These are phyloP conservation scores for Andrena dorsata DNA, from an alignment of 2,888 invertebrate genomes.

Conservation along the genomic window DNA sequence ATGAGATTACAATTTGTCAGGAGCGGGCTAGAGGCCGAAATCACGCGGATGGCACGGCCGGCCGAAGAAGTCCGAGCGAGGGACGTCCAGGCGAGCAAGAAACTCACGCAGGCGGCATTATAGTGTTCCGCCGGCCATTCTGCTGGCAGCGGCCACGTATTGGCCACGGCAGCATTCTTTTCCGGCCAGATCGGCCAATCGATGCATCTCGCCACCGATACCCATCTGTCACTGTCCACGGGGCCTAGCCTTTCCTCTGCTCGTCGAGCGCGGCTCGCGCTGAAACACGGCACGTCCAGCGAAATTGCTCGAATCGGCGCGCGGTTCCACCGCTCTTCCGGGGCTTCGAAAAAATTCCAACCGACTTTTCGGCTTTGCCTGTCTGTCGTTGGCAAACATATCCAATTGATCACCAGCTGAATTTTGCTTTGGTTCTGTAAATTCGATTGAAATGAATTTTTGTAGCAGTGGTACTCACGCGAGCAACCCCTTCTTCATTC, in stretches of 20 bases:
- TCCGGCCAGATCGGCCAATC: conserved; percentile 85
- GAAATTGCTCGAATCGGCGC: conserved; percentile 35
- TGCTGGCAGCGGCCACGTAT: conserved; percentile 82
- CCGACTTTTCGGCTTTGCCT: background rate
- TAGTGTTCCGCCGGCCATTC: conserved; percentile 81
- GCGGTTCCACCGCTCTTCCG: conserved; percentile 2
- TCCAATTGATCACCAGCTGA: background rate
- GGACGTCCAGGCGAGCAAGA: conserved; percentile 57
- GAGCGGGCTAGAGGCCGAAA: conserved; percentile 68
- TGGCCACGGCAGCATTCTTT: conserved; percentile 84
- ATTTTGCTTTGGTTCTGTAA: background rate
- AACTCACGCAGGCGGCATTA: conserved; percentile 72
- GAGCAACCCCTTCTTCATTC: background rate
- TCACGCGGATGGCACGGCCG: conserved; percentile 38
- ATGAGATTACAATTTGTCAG: conserved; percentile 82
- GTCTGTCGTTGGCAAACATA: background rate
- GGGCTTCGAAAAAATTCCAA: conserved; percentile 25
- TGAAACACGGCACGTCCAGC: conserved; percentile 22
- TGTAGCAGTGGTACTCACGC: background rate
- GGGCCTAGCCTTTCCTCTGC: conserved; percentile 64
- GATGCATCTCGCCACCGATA: conserved; percentile 85
- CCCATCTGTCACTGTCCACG: conserved; percentile 85
- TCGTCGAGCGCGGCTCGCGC: conserved; percentile 25
- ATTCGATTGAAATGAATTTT: background rate
- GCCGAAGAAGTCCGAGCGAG: conserved; percentile 24